Percentiles rank a stretch among this genome's conserved stretches.
phyloP scores from a whole-genome alignment of 2,888 invertebrate species.

The Pteria penguin region DNA sequence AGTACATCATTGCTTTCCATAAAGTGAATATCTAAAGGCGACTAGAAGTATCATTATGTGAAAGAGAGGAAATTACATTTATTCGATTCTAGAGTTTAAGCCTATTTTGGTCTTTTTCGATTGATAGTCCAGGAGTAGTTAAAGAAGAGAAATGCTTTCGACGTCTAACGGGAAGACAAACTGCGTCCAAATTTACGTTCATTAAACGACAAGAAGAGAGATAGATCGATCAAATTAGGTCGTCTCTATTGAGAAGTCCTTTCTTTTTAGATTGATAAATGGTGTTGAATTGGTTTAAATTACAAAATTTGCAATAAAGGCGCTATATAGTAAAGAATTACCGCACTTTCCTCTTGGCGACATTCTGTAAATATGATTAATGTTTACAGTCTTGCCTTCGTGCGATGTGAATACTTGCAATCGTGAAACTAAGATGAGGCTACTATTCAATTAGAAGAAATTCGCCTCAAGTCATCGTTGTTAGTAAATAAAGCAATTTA shows the following conservation, averaged over 20 bases:
- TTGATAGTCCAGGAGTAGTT: no score
- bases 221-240: background rate
- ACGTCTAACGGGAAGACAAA: background rate
- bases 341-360: background rate
- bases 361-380: background rate
- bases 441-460: no score
- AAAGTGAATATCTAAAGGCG: no score
- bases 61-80: no score
- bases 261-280: background rate
- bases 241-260: background rate
- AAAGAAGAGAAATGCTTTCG: background rate
- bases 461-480: no score
- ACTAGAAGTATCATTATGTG: no score
- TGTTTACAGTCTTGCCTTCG: background rate
- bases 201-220: background rate
- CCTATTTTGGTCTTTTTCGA: no score
- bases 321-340: background rate
- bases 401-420: background rate
- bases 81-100: no score
- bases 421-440: no score
- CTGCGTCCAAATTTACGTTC: background rate
- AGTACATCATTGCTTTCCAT: no score
- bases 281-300: background rate
- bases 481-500: no score
- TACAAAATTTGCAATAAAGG: background rate